Conservation (phyloP, 2,113 vertebrate species). For the Callocephalon fimbriatum region DNA sequence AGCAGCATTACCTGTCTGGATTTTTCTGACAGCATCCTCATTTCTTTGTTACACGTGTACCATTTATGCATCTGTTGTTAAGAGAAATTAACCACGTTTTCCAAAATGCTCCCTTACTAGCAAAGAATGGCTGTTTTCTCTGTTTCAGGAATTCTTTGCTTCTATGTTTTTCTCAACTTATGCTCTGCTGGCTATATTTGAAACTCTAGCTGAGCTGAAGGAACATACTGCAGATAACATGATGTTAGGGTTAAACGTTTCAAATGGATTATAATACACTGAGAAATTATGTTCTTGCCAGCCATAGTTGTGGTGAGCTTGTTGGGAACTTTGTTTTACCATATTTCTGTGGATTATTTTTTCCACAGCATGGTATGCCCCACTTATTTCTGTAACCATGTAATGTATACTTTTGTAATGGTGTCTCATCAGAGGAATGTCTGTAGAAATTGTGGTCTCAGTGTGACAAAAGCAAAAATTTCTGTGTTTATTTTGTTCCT, state of each 20-base stretch:
- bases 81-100: background rate
- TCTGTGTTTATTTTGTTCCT: background rate
- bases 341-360: constrained; percentile 18
- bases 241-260: background rate
- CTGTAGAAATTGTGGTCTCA: constrained; percentile 37
- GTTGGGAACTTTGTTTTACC: constrained; percentile 4
- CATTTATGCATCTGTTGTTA: background rate
- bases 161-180: background rate
- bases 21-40: background rate
- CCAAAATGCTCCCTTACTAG: background rate
- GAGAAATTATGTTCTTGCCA: background rate
- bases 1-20: background rate
- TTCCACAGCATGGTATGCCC: background rate
- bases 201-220: background rate
- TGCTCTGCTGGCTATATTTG: background rate
- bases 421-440: constrained; percentile 12
- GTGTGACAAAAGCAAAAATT: constrained; percentile 7
- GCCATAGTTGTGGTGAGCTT: constrained; percentile 30
- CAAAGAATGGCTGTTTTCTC: background rate
- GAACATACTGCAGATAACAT: background rate
- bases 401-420: background rate
- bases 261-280: background rate
- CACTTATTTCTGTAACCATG: background rate
- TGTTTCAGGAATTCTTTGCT: background rate
- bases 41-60: background rate